Evolutionary conservation across 2,888 invertebrate species (phyloP), one percentile per base, ranked within the genome.

Genomic region (Agriopis aurantiaria): DNA sequence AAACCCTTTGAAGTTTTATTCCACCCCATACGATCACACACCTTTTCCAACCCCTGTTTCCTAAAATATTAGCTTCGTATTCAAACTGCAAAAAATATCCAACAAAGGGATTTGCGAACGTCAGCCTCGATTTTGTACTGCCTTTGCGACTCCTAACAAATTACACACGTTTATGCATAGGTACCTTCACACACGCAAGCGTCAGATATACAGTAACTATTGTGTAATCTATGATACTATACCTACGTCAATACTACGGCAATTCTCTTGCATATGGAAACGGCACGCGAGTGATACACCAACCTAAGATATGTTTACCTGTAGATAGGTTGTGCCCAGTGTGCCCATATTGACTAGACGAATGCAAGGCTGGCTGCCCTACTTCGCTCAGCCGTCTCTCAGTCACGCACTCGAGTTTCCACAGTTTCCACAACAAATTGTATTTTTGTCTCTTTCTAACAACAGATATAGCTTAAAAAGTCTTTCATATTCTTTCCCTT

Each of bases 181-280:
- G 17, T n/a, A n/a, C 48, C 12, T 49, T 1, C 48, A 45, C 45
- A 49, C 48, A 49, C 45, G 4, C 45, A 3, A 4, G 9, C 45
- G 8, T 10, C 45, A 45, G 45, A 9, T 45, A 8, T 8, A 41
- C 3, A 41, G 41, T 8, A 41, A 41, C 41, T 41, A 41, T 51
- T 51, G 8, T 23, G 9, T 52, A 33, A 23, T 23, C 52, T 23
- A 17, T 51, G 9, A 14, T 8, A 51, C 17, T 23, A n/a, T n/a
- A 23, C 17, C 14, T 6, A 17, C 64, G 52, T 60, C 60, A 53
- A 53, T 60, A 66, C 55, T 51, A 56, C 40, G 46, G 53, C 17
- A 2, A 23, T 53, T 60, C 41, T 53, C 53, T 41, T 60, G 53
- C 55, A 55, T 60, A 60, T 60, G 46, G 8, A 41, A 59, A 8